Evolutionary conservation across 2,113 vertebrate species (phyloP).

Genomic region (Struthio camelus): DNA sequence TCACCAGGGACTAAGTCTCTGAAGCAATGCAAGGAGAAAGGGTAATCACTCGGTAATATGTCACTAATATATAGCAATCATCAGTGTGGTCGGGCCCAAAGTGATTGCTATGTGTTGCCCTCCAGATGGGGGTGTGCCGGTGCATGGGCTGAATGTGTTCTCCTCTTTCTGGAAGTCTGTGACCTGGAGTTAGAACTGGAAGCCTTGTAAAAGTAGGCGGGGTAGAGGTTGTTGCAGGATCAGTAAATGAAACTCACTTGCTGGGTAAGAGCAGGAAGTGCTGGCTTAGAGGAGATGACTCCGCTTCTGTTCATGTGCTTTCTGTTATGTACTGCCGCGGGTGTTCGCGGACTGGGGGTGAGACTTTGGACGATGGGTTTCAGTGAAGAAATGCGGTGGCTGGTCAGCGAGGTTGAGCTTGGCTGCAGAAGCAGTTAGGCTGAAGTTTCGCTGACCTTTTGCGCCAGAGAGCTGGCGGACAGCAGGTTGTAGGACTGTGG

Average conservation of each 20-base stretch:
- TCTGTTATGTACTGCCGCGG: too few relatives aligned
- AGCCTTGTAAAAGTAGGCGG: neutral
- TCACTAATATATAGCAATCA: too few relatives aligned
- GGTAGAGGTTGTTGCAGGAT: neutral
- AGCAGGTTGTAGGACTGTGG: accelerated
- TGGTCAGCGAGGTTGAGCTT: too few relatives aligned
- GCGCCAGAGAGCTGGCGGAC: neutral
- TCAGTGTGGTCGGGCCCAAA: too few relatives aligned
- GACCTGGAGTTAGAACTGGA: neutral
- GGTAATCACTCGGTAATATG: too few relatives aligned
- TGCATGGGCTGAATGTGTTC: accelerated
- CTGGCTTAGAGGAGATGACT: neutral
- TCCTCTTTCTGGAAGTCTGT: accelerated
- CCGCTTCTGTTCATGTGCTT: neutral
- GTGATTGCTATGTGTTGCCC: neutral
- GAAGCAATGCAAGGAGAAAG: neutral
- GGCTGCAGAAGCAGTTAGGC: too few relatives aligned
- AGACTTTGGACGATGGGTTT: neutral
- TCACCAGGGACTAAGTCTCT: too few relatives aligned
- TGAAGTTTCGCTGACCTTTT: neutral
- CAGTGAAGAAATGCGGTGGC: neutral
- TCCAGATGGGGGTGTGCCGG: neutral
- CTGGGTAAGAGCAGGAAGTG: neutral
- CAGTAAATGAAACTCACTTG: accelerated
- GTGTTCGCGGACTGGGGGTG: too few relatives aligned